Percentiles rank a stretch among this genome's conserved stretches.
phyloP scores from a whole-genome alignment of 1,140 invertebrate species.

The Leguminivora glycinivorella region DNA sequence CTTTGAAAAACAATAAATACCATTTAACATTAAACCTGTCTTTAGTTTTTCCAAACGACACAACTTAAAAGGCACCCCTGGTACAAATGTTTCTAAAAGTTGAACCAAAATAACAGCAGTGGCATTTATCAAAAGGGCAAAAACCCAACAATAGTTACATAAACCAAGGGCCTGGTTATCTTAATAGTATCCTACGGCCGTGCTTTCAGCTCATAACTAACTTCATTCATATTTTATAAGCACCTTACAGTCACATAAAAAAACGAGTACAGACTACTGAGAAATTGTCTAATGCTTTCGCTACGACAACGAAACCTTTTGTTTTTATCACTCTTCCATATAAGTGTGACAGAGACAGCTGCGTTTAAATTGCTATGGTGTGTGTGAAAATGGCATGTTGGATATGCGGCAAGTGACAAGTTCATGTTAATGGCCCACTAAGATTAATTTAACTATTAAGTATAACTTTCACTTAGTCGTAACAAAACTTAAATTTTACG shows the following conservation, averaged over 20 bases:
- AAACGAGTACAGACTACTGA: not conserved
- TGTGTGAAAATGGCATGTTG: no score
- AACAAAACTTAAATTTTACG: not conserved
- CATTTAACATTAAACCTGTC: no score
- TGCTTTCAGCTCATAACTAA: constrained; percentile 4
- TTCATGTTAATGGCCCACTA: constrained; percentile 11
- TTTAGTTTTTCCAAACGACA: no score
- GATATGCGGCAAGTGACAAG: constrained; percentile 6
- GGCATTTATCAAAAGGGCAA: not conserved
- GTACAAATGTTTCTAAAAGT: not conserved
- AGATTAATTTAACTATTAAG: constrained; percentile 2
- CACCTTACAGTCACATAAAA: not conserved
- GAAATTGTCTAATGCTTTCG: no score
- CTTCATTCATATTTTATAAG: not conserved
- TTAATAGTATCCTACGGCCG: not conserved
- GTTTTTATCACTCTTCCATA: no score
- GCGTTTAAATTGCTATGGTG: no score
- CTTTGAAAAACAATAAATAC: no score
- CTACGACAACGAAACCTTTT: no score
- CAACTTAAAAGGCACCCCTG: no score
- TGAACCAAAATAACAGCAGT: not conserved
- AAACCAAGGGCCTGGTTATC: not conserved
- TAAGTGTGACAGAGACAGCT: no score
- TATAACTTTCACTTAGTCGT: not conserved
- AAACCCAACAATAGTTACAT: not conserved